Evolutionary conservation across 2,797 vertebrate species (phyloP).

Genomic region (Jordanella pulchra): DNA sequence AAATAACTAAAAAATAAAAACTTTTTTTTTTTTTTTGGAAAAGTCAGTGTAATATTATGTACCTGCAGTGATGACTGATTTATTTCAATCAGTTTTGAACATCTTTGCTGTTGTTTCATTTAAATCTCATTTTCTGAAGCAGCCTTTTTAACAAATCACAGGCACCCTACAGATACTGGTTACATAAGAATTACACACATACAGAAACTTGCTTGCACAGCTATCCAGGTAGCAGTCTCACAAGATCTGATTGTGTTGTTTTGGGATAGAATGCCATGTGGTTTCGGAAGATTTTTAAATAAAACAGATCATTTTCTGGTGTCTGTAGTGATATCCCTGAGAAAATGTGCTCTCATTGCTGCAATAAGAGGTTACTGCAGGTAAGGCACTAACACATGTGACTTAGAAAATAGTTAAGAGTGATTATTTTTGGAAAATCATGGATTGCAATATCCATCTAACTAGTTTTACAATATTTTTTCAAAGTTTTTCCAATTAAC

Average conservation of each 20-base stretch:
- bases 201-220: slow-evolving; percentile 13
- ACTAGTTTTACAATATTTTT: background rate
- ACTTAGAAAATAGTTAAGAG: slow-evolving; percentile 2
- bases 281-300: slow-evolving; percentile 71
- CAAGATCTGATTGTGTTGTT: slow-evolving; percentile 63
- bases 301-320: slow-evolving; percentile 75
- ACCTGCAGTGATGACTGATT: background rate
- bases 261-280: slow-evolving; percentile 59
- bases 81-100: no score
- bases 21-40: slow-evolving; percentile 15
- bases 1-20: background rate
- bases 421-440: background rate
- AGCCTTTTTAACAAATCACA: slow-evolving; percentile 1
- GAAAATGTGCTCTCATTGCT: slow-evolving; percentile 67
- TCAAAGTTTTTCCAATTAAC: background rate
- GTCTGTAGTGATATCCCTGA: slow-evolving; percentile 82
- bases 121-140: background rate
- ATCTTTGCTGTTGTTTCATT: background rate
- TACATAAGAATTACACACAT: slow-evolving; percentile 12
- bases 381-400: slow-evolving; percentile 31
- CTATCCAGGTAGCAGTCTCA: slow-evolving; percentile 53
- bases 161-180: slow-evolving; percentile 10
- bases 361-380: slow-evolving; percentile 53
- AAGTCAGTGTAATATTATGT: slow-evolving; percentile 6
- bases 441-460: background rate